A percentile compares a stretch with the other conserved stretches of the same genome.
phyloP scores from a whole-genome alignment of 2,113 vertebrate genomes.

The Marcusenius ussheri region DNA sequence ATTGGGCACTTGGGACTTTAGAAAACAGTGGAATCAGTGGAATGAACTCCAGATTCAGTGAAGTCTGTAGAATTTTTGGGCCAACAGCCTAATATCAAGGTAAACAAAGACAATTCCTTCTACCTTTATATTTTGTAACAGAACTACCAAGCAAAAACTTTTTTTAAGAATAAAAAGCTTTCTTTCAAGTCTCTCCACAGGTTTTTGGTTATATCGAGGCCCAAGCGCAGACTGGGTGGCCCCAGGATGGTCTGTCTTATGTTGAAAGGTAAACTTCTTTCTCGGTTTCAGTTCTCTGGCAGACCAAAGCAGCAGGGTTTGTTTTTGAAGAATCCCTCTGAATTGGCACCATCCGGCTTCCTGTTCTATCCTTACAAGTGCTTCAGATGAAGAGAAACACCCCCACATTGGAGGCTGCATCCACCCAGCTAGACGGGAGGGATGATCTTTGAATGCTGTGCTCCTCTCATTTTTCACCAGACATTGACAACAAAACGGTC shows the following conservation, averaged over 20 bases:
- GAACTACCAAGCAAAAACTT: background rate
- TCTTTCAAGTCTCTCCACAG: background rate
- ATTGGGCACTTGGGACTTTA: background rate
- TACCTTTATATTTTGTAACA: background rate
- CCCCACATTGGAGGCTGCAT: background rate
- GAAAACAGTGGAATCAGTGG: background rate
- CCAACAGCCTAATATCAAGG: background rate
- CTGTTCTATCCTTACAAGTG: background rate
- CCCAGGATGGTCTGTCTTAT: background rate
- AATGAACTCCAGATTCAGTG: background rate
- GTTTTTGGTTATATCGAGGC: background rate
- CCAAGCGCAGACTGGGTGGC: background rate
- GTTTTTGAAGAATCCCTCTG: background rate
- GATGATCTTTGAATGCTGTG: background rate
- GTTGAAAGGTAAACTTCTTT: conserved; percentile 1
- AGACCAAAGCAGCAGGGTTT: background rate
- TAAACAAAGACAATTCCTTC: background rate
- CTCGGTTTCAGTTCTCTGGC: background rate
- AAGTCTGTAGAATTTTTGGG: background rate
- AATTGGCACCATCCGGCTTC: background rate
- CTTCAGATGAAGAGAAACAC: background rate
- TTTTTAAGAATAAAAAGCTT: background rate
- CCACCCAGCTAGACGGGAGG: background rate
- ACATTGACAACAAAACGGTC: background rate
- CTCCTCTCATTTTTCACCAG: background rate